These are phyloP conservation scores for Dromococcyx pavoninus DNA, from an alignment of 2,797 vertebrate species.

Conservation along the genomic window DNA sequence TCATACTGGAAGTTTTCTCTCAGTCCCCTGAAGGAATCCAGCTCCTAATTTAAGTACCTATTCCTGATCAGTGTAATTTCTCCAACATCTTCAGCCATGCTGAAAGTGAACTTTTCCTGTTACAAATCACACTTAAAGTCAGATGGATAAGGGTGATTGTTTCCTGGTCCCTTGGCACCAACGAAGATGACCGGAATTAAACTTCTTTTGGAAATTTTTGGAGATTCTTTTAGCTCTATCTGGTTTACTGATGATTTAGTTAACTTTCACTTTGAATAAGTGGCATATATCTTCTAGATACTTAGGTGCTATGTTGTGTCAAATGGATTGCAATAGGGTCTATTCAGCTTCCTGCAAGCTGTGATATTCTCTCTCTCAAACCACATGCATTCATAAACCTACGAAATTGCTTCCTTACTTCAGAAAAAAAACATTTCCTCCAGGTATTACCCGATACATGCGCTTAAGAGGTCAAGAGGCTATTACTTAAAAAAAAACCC, in stretches of 20 bases:
- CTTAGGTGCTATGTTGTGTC: constrained; percentile 5
- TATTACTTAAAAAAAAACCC: background rate
- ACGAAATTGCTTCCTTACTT: background rate
- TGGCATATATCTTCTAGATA: background rate
- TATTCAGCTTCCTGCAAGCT: background rate
- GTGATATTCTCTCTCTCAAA: background rate
- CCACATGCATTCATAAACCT: background rate
- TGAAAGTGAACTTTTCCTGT: background rate
- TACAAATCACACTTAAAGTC: background rate
- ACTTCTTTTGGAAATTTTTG: background rate
- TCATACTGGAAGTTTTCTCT: background rate
- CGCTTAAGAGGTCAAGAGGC: background rate
- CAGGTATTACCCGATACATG: background rate
- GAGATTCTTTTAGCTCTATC: background rate
- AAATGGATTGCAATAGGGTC: background rate
- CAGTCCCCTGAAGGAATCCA: background rate
- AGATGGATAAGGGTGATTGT: background rate
- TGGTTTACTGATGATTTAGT: background rate
- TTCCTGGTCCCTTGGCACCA: background rate
- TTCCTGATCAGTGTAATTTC: background rate
- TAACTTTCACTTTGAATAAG: background rate
- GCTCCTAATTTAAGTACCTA: background rate
- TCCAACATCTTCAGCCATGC: background rate
- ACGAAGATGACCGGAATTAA: background rate
- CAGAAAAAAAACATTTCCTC: background rate